Evolutionary conservation across 2,797 vertebrate genomes (phyloP).

Genomic region (Enteromius afrohamiltoni): DNA sequence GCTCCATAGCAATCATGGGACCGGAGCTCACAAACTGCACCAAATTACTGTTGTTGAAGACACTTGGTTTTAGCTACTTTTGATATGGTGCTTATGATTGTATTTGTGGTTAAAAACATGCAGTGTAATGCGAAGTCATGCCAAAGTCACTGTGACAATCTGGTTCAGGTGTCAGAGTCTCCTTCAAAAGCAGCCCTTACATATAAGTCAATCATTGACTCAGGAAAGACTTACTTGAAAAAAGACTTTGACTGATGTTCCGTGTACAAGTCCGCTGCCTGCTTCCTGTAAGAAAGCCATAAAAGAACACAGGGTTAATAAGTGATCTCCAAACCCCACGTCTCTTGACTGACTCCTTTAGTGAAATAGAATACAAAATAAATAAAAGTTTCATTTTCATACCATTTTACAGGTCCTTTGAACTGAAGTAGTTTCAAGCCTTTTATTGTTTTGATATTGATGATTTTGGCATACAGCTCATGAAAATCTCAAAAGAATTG

Average conservation of each 20-base stretch:
- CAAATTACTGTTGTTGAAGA: slow-evolving; percentile 78
- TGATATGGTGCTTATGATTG: neutral
- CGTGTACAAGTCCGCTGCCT: slow-evolving; percentile 87
- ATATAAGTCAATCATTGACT: slow-evolving; percentile 70
- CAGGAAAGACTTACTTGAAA: slow-evolving; percentile 84
- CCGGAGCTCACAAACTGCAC: slow-evolving; percentile 88
- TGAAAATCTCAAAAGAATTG: no score
- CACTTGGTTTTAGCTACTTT: neutral
- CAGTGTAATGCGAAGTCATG: slow-evolving; percentile 37
- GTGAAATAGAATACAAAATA: slow-evolving; percentile 13
- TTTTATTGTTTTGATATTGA: no score
- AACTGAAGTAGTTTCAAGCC: no score
- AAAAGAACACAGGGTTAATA: slow-evolving; percentile 68
- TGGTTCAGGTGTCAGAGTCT: slow-evolving; percentile 43
- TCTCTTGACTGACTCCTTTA: slow-evolving; percentile 45
- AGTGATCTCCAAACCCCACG: slow-evolving; percentile 60
- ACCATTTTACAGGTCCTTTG: no score
- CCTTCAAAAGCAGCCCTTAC: slow-evolving; percentile 53
- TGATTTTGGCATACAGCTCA: no score
- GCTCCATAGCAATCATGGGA: slow-evolving; percentile 90
- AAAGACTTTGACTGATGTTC: slow-evolving; percentile 90
- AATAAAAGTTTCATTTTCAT: neutral
- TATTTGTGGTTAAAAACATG: neutral
- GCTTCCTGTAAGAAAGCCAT: slow-evolving; percentile 81
- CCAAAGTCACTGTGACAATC: slow-evolving; percentile 37